Conservation (phyloP, 2,113 vertebrate species). For the Corydoras maculifer region DNA sequence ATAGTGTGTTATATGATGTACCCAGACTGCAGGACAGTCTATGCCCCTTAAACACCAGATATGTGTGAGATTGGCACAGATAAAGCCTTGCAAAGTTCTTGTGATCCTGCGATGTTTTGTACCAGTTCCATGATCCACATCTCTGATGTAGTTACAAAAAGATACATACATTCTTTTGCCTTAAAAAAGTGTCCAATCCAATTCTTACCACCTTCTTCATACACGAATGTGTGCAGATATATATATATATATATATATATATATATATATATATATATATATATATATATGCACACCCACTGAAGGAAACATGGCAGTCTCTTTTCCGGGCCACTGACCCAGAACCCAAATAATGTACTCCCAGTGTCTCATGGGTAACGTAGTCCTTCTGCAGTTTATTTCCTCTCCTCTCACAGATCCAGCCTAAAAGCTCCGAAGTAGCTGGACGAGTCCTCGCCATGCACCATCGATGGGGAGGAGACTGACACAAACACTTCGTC, state of each 20-base stretch:
- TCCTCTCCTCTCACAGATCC: conserved; percentile 54
- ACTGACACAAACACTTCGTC: conserved; percentile 83
- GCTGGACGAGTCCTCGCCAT: conserved; percentile 68
- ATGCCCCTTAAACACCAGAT: conserved; percentile 6
- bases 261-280: too few species aligned
- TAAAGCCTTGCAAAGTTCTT: conserved; percentile 11
- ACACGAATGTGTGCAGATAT: too few species aligned
- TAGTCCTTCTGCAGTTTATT: conserved; percentile 18
- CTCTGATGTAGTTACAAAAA: conserved; percentile 38
- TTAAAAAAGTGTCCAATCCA: conserved; percentile 18
- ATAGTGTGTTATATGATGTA: conserved; percentile 15
- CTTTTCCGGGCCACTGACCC: too few species aligned
- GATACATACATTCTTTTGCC: conserved; percentile 46
- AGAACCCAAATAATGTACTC: conserved; percentile 10
- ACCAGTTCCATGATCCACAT: conserved; percentile 28
- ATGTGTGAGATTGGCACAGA: conserved; percentile 24
- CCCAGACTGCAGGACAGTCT: neutral
- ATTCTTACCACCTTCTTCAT: neutral
- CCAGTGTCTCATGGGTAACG: conserved; percentile 32
- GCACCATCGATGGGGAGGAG: conserved; percentile 72
- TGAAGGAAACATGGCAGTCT: too few species aligned
- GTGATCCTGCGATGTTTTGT: conserved; percentile 12
- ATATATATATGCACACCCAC: too few species aligned
- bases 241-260: too few species aligned
- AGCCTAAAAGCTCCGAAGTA: conserved; percentile 80